phyloP scores from a whole-genome alignment of 2,888 invertebrate species.

The Capitulum mitella region DNA sequence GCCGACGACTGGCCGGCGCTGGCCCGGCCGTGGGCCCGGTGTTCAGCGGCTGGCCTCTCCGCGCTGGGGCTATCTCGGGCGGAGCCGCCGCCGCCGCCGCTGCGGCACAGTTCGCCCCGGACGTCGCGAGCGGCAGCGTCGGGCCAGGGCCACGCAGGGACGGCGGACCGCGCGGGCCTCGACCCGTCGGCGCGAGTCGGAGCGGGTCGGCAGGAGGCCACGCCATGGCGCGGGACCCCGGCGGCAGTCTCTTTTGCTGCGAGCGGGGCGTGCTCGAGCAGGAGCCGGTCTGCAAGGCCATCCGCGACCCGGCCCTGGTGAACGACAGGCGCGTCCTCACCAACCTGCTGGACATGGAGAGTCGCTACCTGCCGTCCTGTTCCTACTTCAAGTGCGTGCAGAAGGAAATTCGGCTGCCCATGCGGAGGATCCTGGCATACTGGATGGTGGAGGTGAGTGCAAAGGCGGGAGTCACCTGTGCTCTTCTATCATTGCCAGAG shows the following conservation, averaged over 20 bases:
- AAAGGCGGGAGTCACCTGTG: too few species aligned
- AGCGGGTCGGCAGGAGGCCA: neutral
- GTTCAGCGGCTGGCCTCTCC: too few species aligned
- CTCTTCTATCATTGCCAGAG: too few species aligned
- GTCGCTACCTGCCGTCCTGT: constrained; percentile 66
- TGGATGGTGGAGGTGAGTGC: constrained; percentile 95
- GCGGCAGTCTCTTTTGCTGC: neutral
- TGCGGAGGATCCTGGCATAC: constrained; percentile 85
- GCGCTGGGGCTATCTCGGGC: too few species aligned
- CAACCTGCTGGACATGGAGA: constrained; percentile 76
- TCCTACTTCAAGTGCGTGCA: constrained; percentile 78
- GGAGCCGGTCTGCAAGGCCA: constrained; percentile 47
- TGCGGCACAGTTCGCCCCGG: too few species aligned
- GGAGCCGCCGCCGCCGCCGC: too few species aligned
- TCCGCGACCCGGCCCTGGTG: constrained; percentile 65
- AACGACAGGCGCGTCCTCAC: constrained; percentile 67
- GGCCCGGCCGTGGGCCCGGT: too few species aligned
- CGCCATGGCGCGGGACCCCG: neutral
- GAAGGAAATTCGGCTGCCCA: constrained; percentile 77
- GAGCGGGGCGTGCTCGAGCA: neutral
- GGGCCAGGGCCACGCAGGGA: too few species aligned
- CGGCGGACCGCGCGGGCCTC: too few species aligned
- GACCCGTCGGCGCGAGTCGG: too few species aligned
- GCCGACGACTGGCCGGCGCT: too few species aligned
- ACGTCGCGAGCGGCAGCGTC: too few species aligned